A percentile compares a stretch with the other conserved stretches of the same genome.
These are phyloP conservation scores for Carlito syrichta DNA, from an alignment of 2,113 vertebrate species.

Conservation along the genomic window DNA sequence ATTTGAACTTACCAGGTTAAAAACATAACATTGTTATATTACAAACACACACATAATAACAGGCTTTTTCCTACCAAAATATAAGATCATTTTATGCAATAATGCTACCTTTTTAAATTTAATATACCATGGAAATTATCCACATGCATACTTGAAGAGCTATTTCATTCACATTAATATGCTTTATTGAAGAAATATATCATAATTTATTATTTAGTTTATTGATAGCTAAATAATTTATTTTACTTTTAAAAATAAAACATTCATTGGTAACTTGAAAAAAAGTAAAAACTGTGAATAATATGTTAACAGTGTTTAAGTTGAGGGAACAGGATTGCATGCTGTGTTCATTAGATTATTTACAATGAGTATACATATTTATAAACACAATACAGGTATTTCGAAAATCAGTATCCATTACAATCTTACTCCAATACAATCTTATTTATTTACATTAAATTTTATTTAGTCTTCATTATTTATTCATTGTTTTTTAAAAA, in stretches of 20 bases:
- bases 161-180: too few species aligned
- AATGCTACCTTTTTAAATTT: neutral
- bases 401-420: neutral
- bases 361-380: neutral
- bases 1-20: neutral
- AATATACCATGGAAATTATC: neutral
- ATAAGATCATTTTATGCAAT: neutral
- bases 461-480: neutral
- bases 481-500: neutral
- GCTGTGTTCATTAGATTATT: neutral
- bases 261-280: neutral
- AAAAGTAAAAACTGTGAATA: neutral
- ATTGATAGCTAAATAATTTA: neutral
- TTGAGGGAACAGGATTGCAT: neutral
- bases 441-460: neutral
- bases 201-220: neutral
- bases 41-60: neutral
- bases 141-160: neutral
- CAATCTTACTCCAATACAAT: neutral
- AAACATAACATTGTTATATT: neutral
- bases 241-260: slow-evolving; percentile 1
- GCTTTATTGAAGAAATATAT: neutral
- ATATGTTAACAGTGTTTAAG: neutral
- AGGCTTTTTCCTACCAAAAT: neutral
- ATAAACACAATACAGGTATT: neutral